phyloP scores from a whole-genome alignment of 2,113 vertebrate genomes.

The Emydura subglobosa region DNA sequence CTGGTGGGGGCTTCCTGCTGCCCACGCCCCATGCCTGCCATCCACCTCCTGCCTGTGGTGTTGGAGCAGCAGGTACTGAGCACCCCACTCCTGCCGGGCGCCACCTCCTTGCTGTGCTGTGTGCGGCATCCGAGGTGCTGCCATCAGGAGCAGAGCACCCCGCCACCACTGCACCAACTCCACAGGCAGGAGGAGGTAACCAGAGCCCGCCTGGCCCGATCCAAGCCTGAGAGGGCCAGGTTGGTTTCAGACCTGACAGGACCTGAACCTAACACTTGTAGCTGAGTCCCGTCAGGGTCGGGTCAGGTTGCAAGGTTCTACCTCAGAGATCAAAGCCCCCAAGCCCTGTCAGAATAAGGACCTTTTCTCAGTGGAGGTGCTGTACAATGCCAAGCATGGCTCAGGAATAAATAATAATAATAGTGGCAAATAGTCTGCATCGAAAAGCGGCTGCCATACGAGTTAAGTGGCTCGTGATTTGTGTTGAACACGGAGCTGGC shows the following conservation, averaged over 20 bases:
- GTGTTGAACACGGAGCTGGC: background rate
- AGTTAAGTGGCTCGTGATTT: background rate
- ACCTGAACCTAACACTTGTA: background rate
- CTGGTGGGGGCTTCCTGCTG: background rate
- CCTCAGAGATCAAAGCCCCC: background rate
- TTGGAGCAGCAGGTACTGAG: background rate
- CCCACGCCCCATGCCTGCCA: background rate
- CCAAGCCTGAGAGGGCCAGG: background rate
- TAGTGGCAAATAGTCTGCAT: background rate
- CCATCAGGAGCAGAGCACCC: background rate
- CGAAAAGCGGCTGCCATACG: background rate
- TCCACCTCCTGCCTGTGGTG: background rate
- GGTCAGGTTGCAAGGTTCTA: background rate
- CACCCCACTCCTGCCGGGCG: rapidly evolving
- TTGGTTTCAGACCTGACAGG: background rate
- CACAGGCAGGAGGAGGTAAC: background rate
- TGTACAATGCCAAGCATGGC: background rate
- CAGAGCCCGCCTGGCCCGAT: background rate
- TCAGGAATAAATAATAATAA: background rate
- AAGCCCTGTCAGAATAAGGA: background rate
- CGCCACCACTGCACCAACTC: background rate
- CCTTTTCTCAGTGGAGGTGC: background rate
- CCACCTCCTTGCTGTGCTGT: background rate
- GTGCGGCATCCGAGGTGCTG: background rate
- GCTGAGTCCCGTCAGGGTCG: background rate